Base-by-base conservation (phyloP, 2,888 invertebrate species). In the Hirtodrosophila trivittata region DNA sequence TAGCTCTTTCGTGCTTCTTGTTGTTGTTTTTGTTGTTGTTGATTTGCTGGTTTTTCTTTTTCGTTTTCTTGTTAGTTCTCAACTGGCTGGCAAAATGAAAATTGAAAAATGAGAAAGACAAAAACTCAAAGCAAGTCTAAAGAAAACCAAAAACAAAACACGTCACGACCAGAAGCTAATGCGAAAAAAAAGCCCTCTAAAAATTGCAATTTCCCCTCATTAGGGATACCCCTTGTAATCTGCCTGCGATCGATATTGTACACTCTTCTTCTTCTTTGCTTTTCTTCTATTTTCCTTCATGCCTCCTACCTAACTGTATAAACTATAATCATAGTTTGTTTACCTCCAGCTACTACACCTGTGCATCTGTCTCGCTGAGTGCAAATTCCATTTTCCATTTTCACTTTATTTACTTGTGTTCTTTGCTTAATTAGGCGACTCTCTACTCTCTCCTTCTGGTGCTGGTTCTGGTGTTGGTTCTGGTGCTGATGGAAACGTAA, bases 391-490 rank as follows among this genome's bases (percentile, higher is more conserved):
- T 21, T 21, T 21, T 21, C 18, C 18, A 21, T 21, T 21, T 21
- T 59, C 69, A 83, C 63, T 83, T 80, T 69, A 83, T 78, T 76
- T 80, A 83, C 76, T 82, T 56, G 59, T 14, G 54, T 57, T 46
- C 64, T 63, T 65, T 77, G 84, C 80, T 83, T 78, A 77, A 78
- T 78, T 78, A 78, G 81, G 5, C 74, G 69, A 47, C 54, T 66
- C 68, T 54, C 62, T 75, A 60, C 59, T 49, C 1, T 37, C 0
- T 9, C 13, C 9, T 26, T 16, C 16, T 37, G 21, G n/a, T 8
- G 7, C 28, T 37, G 14, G 32, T 25, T n/a, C n/a, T 39, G 10
- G 28, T 32, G 39, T 33, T 39, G 8, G 30, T 32, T 10, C 28
- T 33, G 26, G 7, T 28, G 28, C n/a, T 30, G 10, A 14, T 12